phyloP scores from a whole-genome alignment of 2,113 vertebrate species.

The Epinephelus moara region DNA sequence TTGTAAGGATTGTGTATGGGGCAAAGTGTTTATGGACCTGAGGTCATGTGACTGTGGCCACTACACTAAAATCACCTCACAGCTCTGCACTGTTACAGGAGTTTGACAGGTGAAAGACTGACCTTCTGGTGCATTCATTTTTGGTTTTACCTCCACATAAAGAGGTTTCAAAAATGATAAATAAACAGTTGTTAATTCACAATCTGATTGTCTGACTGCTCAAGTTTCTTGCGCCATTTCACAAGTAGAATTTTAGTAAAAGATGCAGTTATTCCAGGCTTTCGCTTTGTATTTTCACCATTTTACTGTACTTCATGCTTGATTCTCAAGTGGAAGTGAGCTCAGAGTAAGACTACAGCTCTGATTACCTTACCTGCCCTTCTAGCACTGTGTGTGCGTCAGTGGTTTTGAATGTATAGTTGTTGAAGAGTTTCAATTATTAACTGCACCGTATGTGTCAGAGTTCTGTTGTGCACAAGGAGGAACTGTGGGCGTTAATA shows the following conservation, averaged over 20 bases:
- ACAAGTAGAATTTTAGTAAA: background rate
- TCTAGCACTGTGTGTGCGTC: conserved; percentile 27
- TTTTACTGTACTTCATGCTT: background rate
- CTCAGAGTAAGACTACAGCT: background rate
- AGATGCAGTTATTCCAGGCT: background rate
- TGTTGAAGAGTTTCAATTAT: conserved; percentile 69
- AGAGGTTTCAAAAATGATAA: background rate
- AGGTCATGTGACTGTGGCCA: background rate
- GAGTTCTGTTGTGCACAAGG: conserved; percentile 39
- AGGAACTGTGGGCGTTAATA: conserved; percentile 66
- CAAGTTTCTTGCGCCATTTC: background rate
- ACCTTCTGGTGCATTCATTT: background rate
- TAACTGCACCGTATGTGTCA: conserved; percentile 59
- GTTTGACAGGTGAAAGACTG: background rate
- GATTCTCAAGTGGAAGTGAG: conserved; percentile 4
- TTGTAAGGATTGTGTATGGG: background rate
- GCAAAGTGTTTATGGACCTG: background rate
- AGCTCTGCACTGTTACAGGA: background rate
- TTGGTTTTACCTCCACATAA: background rate
- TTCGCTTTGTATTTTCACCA: background rate
- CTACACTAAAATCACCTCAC: background rate
- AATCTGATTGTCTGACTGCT: background rate
- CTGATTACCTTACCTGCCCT: conserved; percentile 10
- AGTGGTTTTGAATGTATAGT: conserved; percentile 40
- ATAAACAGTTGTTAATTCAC: background rate